Conservation (phyloP, 1,140 invertebrate species). For the Oryctes rhinoceros region DNA sequence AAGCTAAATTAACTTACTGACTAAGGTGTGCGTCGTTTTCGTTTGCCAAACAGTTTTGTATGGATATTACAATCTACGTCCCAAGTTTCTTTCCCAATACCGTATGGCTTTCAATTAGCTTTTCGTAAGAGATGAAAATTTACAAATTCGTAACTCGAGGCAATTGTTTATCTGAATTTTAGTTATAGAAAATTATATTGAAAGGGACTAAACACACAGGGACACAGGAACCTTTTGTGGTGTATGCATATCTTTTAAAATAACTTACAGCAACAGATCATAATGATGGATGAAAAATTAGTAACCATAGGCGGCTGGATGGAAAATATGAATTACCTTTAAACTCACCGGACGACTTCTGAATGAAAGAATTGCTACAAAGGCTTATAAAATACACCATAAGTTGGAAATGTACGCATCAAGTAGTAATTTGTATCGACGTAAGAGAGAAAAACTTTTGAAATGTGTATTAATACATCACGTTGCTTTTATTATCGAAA, state of each 20-base stretch:
- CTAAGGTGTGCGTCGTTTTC: constrained; percentile 1
- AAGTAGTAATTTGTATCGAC: too few relatives aligned
- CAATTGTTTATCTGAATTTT: constrained; percentile 1
- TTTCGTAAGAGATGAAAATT: neutral
- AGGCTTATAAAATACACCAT: too few relatives aligned
- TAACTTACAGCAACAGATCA: neutral
- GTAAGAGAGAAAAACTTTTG: too few relatives aligned
- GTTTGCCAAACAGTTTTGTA: neutral
- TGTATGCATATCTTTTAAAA: neutral
- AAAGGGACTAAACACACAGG: neutral
- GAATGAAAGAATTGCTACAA: neutral
- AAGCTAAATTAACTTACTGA: neutral
- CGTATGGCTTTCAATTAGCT: neutral
- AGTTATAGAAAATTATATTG: neutral
- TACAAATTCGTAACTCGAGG: neutral
- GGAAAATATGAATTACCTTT: too few relatives aligned
- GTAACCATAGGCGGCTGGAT: neutral
- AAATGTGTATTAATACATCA: too few relatives aligned
- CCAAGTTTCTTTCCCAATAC: neutral
- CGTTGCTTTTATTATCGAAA: too few relatives aligned
- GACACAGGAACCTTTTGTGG: neutral
- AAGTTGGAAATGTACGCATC: too few relatives aligned
- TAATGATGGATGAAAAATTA: neutral
- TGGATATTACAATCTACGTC: neutral
- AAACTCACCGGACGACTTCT: neutral